Base-by-base conservation (phyloP, 2,888 invertebrate species). In the Tineola bisselliella region DNA sequence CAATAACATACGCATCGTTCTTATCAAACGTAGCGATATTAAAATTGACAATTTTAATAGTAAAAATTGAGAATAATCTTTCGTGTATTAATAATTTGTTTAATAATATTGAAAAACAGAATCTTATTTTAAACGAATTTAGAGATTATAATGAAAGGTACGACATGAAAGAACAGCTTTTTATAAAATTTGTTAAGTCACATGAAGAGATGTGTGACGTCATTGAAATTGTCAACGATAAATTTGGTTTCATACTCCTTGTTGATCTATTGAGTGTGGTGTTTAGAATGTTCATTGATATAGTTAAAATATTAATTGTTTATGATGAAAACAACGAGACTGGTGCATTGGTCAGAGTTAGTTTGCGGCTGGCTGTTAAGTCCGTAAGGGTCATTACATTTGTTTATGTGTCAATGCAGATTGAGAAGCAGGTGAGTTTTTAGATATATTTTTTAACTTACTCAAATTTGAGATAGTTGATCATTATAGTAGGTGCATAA, bases 361-460 rank as follows among this genome's bases (percentile, higher is more conserved):
- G 73, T 73, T 73, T 70, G 69, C 64, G 60, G 59, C 62, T 64
- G 62, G 68, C 66, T 68, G 67, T 70, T 72, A 70, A 69, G 69
- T 71, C 72, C 73, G 71, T 70, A 71, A 69, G 69, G 68, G 64
- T 65, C 66, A 66, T 67, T 66, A 60, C 58, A 61, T 74, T 76
- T 72, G 58, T 58, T 31, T 58, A 33, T 58, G 19, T 58, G 8
- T 33, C 31, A n/a, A n/a, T 30, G 12, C 33, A 33, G 11, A 33
- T 58, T 15, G 58, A 58, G 5, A 58, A 58, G 13, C 58, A 58
- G 13, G 58, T 58, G 33, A 58, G 48, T 48, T n/a, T 38, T 38
- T 38, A 25, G 25, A n/a, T n/a, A n/a, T 25, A 25, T 25, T 25
- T 25, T 25, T 25, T n/a, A n/a, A n/a, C n/a, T n/a, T n/a, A n/a